A percentile compares a stretch with the other conserved stretches of the same genome.
These are phyloP conservation scores for Heterodera schachtii DNA, from an alignment of 1,140 invertebrate genomes.

Conservation along the genomic window DNA sequence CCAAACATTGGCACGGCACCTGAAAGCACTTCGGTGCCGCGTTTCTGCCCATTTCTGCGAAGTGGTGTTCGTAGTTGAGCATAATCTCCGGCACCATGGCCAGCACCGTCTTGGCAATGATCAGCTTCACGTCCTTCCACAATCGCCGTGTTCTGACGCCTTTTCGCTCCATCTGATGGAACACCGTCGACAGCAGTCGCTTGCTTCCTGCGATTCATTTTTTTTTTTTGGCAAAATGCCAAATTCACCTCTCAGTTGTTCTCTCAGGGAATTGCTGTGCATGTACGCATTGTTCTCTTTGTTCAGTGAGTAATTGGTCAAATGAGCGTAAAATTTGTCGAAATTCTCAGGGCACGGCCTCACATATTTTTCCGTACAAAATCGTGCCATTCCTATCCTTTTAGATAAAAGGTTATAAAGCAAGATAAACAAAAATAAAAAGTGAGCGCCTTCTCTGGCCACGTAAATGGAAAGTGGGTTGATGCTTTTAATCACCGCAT, in stretches of 20 bases:
- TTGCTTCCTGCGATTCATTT: constrained; percentile 67
- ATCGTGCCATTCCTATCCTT: constrained; percentile 66
- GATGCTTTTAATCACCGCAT: constrained; percentile 68
- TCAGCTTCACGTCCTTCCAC: constrained; percentile 67
- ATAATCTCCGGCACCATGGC: constrained; percentile 69
- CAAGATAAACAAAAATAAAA: constrained; percentile 28
- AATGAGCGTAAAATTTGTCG: constrained; percentile 68
- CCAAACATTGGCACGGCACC: constrained; percentile 50
- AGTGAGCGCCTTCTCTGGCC: constrained; percentile 65
- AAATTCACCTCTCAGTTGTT: constrained; percentile 64
- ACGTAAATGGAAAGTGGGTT: constrained; percentile 70
- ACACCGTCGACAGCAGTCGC: constrained; percentile 68
- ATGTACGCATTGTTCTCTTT: constrained; percentile 68
- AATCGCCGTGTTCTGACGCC: constrained; percentile 66
- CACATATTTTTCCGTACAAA: constrained; percentile 68
- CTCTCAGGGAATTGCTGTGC: constrained; percentile 67
- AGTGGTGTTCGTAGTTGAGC: constrained; percentile 66
- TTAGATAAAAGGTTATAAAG: not conserved
- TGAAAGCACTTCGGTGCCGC: constrained; percentile 67
- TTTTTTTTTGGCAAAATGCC: not conserved
- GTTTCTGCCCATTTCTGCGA: constrained; percentile 59
- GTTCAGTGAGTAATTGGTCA: constrained; percentile 71
- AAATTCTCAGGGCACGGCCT: constrained; percentile 65
- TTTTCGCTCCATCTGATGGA: constrained; percentile 65
- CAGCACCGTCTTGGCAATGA: constrained; percentile 70